phyloP scores from a whole-genome alignment of 1,140 invertebrate species.

The Chironomus tepperi region DNA sequence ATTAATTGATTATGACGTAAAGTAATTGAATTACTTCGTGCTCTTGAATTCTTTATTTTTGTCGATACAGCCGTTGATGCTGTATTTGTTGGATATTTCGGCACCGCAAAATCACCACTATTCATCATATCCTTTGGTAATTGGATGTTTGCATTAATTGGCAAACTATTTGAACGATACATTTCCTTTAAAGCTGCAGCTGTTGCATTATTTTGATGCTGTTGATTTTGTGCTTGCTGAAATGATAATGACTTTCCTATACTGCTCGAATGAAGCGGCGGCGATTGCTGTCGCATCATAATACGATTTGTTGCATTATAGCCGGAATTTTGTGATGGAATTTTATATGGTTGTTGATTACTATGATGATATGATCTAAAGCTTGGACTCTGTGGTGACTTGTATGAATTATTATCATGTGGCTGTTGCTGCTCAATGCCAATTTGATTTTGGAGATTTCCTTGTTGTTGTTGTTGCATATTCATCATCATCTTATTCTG shows the following conservation, averaged over 20 bases:
- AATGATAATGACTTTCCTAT: constrained; percentile 30
- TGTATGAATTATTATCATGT: not conserved
- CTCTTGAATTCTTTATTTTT: constrained; percentile 31
- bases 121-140: constrained; percentile 28
- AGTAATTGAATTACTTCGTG: constrained; percentile 39
- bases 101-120: constrained; percentile 31
- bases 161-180: constrained; percentile 49
- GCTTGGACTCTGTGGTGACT: constrained; percentile 26
- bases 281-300: constrained; percentile 27
- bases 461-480: constrained; percentile 26
- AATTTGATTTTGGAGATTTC: not conserved
- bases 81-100: constrained; percentile 31
- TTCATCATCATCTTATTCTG: constrained; percentile 25
- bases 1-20: constrained; percentile 31
- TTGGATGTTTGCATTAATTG: constrained; percentile 43
- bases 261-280: constrained; percentile 26
- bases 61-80: constrained; percentile 8
- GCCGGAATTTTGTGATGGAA: constrained; percentile 5
- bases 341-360: constrained; percentile 9
- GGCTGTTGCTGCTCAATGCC: not conserved
- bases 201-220: not conserved
- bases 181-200: constrained; percentile 39
- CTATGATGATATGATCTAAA: not conserved
- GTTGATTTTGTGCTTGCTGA: constrained; percentile 27
- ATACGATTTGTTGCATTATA: constrained; percentile 1